A percentile compares a stretch with the other conserved stretches of the same genome.
Conservation (phyloP, 2,113 vertebrate genomes). For the Gymnarchus niloticus region DNA sequence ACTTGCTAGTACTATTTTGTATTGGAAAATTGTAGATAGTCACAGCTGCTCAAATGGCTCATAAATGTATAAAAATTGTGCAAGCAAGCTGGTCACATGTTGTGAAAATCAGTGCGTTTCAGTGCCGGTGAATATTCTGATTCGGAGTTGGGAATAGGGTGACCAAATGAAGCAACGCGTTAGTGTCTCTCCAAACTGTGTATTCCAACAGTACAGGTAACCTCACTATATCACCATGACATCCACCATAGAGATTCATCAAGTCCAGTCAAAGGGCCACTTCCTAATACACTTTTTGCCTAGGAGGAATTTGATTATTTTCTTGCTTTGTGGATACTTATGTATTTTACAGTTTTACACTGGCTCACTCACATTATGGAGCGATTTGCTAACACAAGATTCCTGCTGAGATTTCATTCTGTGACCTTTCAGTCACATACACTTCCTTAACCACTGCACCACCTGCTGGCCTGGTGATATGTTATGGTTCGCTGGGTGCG, state of each 20-base stretch:
- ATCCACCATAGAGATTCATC: not conserved
- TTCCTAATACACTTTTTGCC: not conserved
- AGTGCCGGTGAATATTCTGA: slow-evolving; percentile 3
- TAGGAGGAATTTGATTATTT: not conserved
- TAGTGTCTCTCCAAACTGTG: not conserved
- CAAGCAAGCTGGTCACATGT: not conserved
- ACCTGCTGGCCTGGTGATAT: not conserved
- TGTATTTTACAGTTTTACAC: slow-evolving; percentile 3
- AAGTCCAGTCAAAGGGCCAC: not conserved
- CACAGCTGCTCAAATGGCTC: not conserved
- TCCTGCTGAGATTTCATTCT: not conserved
- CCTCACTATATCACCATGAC: not conserved
- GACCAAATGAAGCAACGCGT: not conserved
- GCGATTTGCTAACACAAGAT: not conserved
- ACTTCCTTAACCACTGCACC: not conserved
- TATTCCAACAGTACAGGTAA: no score
- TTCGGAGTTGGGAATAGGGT: not conserved
- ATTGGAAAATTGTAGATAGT: not conserved
- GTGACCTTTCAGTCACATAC: slow-evolving; percentile 4
- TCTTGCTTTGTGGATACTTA: not conserved
- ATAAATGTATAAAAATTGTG: not conserved
- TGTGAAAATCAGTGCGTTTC: not conserved
- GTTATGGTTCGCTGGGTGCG: not conserved
- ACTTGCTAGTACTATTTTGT: not conserved
- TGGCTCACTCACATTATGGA: not conserved